Base-by-base conservation (phyloP, 2,113 vertebrate genomes). In the pig (Sus scrofa) region DNA sequence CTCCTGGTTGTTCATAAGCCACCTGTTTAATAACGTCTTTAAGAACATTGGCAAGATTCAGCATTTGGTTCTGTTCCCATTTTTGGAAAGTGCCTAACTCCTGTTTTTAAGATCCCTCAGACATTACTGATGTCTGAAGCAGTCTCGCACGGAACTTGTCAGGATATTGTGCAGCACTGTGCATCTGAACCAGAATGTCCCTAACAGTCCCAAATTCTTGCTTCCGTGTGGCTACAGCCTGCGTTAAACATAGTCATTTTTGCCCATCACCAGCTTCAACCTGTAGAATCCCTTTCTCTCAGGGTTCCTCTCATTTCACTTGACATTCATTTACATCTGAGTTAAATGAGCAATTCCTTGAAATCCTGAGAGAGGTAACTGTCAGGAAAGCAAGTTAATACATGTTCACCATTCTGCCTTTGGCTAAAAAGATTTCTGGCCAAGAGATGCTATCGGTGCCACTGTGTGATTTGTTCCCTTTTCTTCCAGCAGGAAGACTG, bases 21-120 rank as follows among this genome's bases (percentile, higher is more conserved):
- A 75, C 79, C 63, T 60, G 71, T 60, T 86, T 22, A 83, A 70
- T 54, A 27, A 54, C 11, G 22, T 60, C 79, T 89, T 84, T 83
- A 20, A 37, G 10, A 60, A 88, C 3, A 4, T 1, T 86, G 87
- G 90, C 90, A 70, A 60, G 84, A 78, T 16, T 86, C 24, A 11
- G 39, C 73, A 73, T 92, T 56, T 79, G 62, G 27, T 78, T 90
- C 39, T 74, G 15, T 34, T 78, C 13, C 26, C n/a, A 44, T 56
- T 81, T 86, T 95, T 73, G 5, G 79, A 68, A 92, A 79, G 88
- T 91, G 92, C 34, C 65, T 19, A 71, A 37, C 20, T 79, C 32
- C 54, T 20, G 19, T 20, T 82, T 91, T 75, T 52, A 84, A 93
- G 32, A 62, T 81, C 83, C 79, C 7, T 73, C 34, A 44, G 56